Conservation (phyloP, 2,113 vertebrate genomes). For the Larimichthys polyactis region DNA sequence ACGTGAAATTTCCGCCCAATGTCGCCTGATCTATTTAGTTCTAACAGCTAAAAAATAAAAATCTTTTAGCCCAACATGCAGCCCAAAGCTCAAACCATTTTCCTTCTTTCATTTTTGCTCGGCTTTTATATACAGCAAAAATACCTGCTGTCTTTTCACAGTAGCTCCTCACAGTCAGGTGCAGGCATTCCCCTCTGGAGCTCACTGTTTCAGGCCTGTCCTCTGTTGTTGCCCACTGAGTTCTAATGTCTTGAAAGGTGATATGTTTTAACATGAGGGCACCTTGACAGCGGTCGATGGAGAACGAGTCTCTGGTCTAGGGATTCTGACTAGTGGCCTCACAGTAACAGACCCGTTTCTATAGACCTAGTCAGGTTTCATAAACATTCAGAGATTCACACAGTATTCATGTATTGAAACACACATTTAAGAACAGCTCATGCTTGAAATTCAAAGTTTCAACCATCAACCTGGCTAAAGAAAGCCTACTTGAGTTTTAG, state of each 20-base stretch:
- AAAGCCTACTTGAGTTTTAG: not conserved
- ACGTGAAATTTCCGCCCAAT: not conserved
- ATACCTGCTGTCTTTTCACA: constrained; percentile 20
- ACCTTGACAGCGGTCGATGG: constrained; percentile 25
- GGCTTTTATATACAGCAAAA: constrained; percentile 10
- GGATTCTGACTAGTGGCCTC: not conserved
- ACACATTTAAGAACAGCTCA: not conserved
- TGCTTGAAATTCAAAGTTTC: constrained; percentile 34
- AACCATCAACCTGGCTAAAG: not conserved
- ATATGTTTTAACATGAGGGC: constrained; percentile 21
- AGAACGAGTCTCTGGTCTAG: not conserved
- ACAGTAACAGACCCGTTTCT: not conserved
- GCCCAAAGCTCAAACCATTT: not conserved
- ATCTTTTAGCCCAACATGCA: too few species aligned
- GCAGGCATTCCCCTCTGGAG: constrained; percentile 10
- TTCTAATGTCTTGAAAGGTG: not conserved
- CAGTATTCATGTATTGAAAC: constrained; percentile 24
- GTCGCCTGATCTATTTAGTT: not conserved
- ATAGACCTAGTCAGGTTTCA: not conserved
- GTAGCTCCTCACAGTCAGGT: constrained; percentile 17
- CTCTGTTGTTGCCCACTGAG: constrained; percentile 6
- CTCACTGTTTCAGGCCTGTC: constrained; percentile 15
- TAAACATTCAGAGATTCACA: constrained; percentile 13
- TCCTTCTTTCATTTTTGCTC: not conserved
- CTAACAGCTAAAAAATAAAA: too few species aligned